Evolutionary conservation across 1,140 invertebrate genomes (phyloP).

Genomic region (Papilio machaon): DNA sequence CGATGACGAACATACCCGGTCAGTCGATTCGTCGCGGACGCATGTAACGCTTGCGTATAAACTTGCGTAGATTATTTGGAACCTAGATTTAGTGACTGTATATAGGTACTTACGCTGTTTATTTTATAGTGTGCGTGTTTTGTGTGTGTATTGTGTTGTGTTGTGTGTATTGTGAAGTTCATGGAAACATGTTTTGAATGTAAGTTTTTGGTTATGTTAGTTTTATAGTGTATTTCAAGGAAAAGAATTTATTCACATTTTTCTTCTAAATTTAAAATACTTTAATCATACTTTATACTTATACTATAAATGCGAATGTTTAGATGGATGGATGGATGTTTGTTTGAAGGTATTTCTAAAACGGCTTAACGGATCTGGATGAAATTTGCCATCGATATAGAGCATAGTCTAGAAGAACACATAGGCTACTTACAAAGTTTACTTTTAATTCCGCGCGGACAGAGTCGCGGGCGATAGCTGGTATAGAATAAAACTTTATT

Average conservation of each 20-base stretch:
- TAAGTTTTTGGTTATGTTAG: conserved; percentile 45
- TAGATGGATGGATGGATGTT: too few species aligned
- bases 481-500: too few species aligned
- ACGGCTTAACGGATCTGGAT: too few species aligned
- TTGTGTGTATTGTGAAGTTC: conserved; percentile 41
- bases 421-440: too few species aligned
- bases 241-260: background rate
- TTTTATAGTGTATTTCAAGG: background rate
- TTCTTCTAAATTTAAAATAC: background rate
- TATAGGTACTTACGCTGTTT: background rate
- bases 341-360: too few species aligned
- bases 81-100: conserved; percentile 19
- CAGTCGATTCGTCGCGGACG: conserved; percentile 62
- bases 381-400: too few species aligned
- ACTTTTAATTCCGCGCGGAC: too few species aligned
- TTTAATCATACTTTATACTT: too few species aligned
- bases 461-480: too few species aligned
- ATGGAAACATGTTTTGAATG: conserved; percentile 41
- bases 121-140: conserved; percentile 37
- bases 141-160: conserved; percentile 43
- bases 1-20: conserved; percentile 55
- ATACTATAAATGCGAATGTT: too few species aligned
- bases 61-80: conserved; percentile 25
- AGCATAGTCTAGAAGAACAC: too few species aligned
- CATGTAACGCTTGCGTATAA: conserved; percentile 55